Conservation (phyloP, 2,113 vertebrate species). For the Ranitomeya imitator region DNA sequence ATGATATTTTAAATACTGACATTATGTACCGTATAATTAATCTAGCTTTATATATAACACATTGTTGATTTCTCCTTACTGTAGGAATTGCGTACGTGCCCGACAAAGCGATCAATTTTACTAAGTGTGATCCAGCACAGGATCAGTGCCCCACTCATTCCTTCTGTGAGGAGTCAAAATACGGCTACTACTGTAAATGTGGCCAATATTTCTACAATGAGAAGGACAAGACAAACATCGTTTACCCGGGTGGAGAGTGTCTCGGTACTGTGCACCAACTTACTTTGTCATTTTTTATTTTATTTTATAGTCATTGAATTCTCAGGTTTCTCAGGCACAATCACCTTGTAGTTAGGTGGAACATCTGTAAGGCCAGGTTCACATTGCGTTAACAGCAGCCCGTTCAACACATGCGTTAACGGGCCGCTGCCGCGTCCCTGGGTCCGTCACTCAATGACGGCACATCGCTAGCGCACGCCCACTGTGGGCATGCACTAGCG, state of each 20-base stretch:
- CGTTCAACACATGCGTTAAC: too few species aligned
- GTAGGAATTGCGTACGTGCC: neutral
- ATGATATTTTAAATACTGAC: neutral
- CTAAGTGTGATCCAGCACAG: neutral
- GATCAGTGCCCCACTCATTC: neutral
- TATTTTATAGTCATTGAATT: neutral
- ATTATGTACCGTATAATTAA: neutral
- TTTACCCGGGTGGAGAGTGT: slow-evolving; percentile 7
- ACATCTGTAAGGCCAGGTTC: too few species aligned
- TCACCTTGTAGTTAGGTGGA: too few species aligned
- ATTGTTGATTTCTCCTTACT: neutral
- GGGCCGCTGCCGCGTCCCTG: too few species aligned
- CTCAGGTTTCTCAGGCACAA: too few species aligned
- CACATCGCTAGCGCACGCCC: too few species aligned
- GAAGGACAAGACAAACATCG: neutral
- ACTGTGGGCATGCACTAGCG: too few species aligned
- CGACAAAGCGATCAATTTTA: neutral
- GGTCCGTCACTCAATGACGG: too few species aligned
- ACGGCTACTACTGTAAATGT: neutral
- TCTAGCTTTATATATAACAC: neutral
- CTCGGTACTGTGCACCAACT: neutral
- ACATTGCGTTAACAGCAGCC: too few species aligned
- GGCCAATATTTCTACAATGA: neutral
- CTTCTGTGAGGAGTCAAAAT: neutral
- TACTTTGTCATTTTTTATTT: neutral